phyloP scores from a whole-genome alignment of 2,888 invertebrate species.

The Drosophila meridionalis region DNA sequence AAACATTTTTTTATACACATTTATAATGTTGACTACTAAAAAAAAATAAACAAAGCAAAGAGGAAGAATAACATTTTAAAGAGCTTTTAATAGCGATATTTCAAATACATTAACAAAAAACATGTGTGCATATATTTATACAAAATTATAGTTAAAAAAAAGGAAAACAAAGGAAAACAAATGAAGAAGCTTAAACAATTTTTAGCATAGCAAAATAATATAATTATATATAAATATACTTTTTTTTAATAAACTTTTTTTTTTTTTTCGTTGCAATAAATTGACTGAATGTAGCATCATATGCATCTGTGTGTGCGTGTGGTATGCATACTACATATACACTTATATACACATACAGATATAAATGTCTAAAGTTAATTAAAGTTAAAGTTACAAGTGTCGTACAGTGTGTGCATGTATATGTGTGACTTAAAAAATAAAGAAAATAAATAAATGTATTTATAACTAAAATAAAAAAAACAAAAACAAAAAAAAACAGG shows the following conservation, averaged over 20 bases:
- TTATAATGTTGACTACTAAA: not conserved
- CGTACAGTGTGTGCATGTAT: constrained; percentile 15
- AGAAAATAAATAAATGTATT: constrained; percentile 4
- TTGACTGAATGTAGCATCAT: constrained; percentile 71
- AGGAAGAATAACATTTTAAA: constrained; percentile 16
- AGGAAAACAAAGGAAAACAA: not conserved
- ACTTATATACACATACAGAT: constrained; percentile 31
- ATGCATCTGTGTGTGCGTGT: constrained; percentile 35
- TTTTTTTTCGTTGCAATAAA: constrained; percentile 67
- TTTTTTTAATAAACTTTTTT: constrained; percentile 35
- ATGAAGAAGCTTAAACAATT: constrained; percentile 23
- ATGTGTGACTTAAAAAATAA: constrained; percentile 16
- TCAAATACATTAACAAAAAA: constrained; percentile 33
- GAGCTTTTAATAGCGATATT: constrained; percentile 51
- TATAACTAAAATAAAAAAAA: not conserved
- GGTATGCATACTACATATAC: constrained; percentile 18
- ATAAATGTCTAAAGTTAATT: constrained; percentile 66
- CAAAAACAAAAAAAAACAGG: constrained; percentile 11
- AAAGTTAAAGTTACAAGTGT: constrained; percentile 29
- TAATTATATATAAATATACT: constrained; percentile 7
- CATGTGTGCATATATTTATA: constrained; percentile 19
- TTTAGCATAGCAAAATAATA: constrained; percentile 23
- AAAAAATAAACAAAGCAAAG: not conserved
- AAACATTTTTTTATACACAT: not conserved
- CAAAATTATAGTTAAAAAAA: not conserved